Base-by-base conservation (phyloP, 1,140 invertebrate species). In the Aphelinus atriplicis region DNA sequence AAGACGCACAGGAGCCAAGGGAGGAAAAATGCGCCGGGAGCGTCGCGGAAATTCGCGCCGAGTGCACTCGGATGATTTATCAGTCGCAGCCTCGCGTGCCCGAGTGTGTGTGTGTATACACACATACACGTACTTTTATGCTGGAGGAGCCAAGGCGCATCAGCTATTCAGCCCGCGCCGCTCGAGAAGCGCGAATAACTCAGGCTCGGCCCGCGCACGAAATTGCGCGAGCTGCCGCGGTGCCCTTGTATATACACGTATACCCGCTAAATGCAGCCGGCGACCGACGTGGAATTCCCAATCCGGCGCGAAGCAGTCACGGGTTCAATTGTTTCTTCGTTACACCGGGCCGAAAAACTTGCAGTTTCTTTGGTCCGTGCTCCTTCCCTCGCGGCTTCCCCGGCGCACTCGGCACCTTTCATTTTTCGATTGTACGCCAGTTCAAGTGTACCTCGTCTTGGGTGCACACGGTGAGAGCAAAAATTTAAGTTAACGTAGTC, bases 31-130 rank as follows among this genome's bases (percentile, higher is more conserved):
- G 58, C 46, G 26, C 26, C 26, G 26, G 26, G 26, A 26, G 55
- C 43, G 67, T 42, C 45, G 45, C 47, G 57, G n/a, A 57, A 65
- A 66, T 65, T 64, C 42, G 43, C 60, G 58, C 10, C 55, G 7
- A 72, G 51, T 66, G 71, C 71, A 60, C 73, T 75, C 53, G 47
- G 73, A 75, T 75, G 73, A 75, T 75, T 75, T 75, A 75, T 75
- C 58, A 53, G 66, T 67, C 56, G 65, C 73, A 69, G 73, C 51
- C 42, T 71, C 50, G 62, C 70, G 51, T 53, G 51, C 69, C 58
- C 51, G 67, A 63, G 47, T 66, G 43, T 3, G 55, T 3, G 55
- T 26, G 65, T 26, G 26, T 26, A 26, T 26, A 26, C 26, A 26
- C 26, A 26, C 26, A 26, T 0, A 26, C 26, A 26, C 26, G 26